Evolutionary conservation across 30 jellyfish, hydroid and myxozoan genomes (phyloP), one percentile per base, ranked within the genome.

Genomic region (Pelagia noctiluca): DNA sequence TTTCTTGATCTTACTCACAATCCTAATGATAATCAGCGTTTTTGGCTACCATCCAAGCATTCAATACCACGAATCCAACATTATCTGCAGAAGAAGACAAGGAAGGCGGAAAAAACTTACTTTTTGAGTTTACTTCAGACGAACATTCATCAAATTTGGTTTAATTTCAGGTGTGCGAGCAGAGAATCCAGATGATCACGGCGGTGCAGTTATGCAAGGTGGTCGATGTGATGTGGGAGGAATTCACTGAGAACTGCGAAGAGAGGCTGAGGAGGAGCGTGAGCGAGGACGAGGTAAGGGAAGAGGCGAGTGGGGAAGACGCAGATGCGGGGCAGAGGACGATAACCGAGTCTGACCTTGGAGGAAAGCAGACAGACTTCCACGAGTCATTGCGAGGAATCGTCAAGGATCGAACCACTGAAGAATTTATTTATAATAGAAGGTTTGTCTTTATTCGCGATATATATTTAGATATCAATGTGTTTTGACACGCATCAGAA

Each of bases 141-240:
- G n/a, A n/a, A n/a, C n/a, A n/a, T n/a, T n/a, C n/a, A n/a, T n/a
- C n/a, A n/a, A n/a, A n/a, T n/a, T n/a, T n/a, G n/a, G n/a, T n/a
- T n/a, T n/a, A n/a, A n/a, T n/a, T n/a, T n/a, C n/a, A n/a, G n/a
- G n/a, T 86, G 1, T 82, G 92, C 65, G 92, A 82, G 33, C 85
- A 68, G 26, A 31, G 92, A 52, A 28, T 68, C 18, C 71, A 82
- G 37, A 75, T 28, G 5, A 82, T 82, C n/a, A 25, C 86, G 2
- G 28, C 79, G 22, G 76, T 82, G 31, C 78, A 71, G 5, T 28
- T 57, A 2, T 82, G 92, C 60, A 69, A 54, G 38, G 92, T 82
- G 21, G 65, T 75, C 21, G 92, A 82, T 57, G 82, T 82, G 30
- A 36, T 82, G 84, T 82, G 92, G 92, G 86, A 82, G 42, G 92